Evolutionary conservation across 2,113 vertebrate genomes (phyloP).

Genomic region (Pongo abelii): DNA sequence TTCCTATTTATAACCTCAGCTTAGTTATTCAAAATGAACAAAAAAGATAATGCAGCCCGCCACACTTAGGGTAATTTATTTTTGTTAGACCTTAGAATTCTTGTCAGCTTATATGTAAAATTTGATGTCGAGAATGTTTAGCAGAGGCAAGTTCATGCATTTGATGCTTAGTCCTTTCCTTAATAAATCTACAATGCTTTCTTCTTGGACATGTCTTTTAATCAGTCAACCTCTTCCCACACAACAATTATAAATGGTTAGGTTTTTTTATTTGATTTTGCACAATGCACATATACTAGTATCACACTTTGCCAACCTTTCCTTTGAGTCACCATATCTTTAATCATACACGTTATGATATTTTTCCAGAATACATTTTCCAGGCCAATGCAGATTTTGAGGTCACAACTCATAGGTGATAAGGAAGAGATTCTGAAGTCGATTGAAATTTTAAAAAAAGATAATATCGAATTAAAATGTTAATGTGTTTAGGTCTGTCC

Average conservation of each 20-base stretch:
- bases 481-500: constrained; percentile 68
- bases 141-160: not conserved
- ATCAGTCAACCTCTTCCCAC: not conserved
- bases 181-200: not conserved
- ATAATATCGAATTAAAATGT: constrained; percentile 73
- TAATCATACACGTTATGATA: constrained; percentile 6
- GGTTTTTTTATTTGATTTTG: not conserved
- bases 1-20: not conserved
- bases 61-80: not conserved
- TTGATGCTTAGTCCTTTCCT: not conserved
- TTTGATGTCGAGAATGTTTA: not conserved
- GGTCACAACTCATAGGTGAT: not conserved
- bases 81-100: not conserved
- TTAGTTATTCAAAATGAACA: not conserved
- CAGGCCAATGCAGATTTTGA: constrained; percentile 11
- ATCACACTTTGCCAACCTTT: not conserved
- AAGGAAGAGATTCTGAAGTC: constrained; percentile 38
- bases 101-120: not conserved
- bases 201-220: not conserved
- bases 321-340: not conserved
- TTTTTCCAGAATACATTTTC: constrained; percentile 30
- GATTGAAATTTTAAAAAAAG: constrained; percentile 73
- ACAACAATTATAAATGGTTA: constrained; percentile 19
- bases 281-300: not conserved
- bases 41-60: not conserved